These are phyloP conservation scores for Chromis chromis DNA, from an alignment of 2,797 vertebrate species.

Conservation along the genomic window DNA sequence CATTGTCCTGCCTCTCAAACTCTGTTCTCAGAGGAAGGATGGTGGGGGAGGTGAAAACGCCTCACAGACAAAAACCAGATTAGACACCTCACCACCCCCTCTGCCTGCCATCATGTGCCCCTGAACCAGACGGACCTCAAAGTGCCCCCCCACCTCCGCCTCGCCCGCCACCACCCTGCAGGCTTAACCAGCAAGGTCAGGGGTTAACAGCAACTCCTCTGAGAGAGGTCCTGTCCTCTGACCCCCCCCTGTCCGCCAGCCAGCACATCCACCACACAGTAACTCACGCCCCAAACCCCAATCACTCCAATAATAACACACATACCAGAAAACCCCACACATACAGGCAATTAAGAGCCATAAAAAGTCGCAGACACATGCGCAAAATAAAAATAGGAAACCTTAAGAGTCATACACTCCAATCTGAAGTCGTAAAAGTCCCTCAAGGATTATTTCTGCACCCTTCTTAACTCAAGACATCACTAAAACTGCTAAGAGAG, in stretches of 20 bases:
- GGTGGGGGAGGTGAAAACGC: conserved; percentile 76
- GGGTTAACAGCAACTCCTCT: conserved; percentile 86
- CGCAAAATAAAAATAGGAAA: conserved; percentile 54
- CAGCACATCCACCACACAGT: conserved; percentile 73
- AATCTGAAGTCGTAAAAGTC: conserved; percentile 71
- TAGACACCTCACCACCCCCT: conserved; percentile 79
- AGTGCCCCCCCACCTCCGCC: conserved; percentile 68
- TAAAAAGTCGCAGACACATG: conserved; percentile 51
- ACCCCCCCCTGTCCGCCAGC: conserved; percentile 75
- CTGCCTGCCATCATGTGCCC: conserved; percentile 82
- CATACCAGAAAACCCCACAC: conserved; percentile 18
- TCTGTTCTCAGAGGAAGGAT: conserved; percentile 75
- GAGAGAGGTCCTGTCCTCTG: conserved; percentile 85
- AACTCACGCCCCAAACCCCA: conserved; percentile 46
- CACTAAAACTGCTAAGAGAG: conserved; percentile 48
- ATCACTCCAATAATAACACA: conserved; percentile 61
- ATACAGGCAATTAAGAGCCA: conserved; percentile 42
- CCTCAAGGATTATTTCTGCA: conserved; percentile 69
- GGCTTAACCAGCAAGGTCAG: conserved; percentile 81
- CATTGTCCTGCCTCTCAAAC: conserved; percentile 78
- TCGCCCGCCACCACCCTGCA: conserved; percentile 76
- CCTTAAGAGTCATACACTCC: conserved; percentile 8
- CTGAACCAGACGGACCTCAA: conserved; percentile 79
- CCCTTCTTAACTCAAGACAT: conserved; percentile 48
- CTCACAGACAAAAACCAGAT: conserved; percentile 85